These are phyloP conservation scores for Choristoneura fumiferana DNA, from an alignment of 1,140 invertebrate genomes.

Conservation along the genomic window DNA sequence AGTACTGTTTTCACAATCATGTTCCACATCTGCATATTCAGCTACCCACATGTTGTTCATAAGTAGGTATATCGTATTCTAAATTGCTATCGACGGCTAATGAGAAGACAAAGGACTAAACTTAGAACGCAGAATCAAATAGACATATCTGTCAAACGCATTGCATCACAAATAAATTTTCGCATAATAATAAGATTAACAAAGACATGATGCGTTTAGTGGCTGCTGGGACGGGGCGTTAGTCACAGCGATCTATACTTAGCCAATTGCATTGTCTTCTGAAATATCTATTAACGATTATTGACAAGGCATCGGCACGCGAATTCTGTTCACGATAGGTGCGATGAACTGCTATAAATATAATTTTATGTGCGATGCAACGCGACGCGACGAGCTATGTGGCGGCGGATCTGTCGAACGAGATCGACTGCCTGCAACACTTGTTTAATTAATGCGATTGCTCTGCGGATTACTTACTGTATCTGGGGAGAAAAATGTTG, in stretches of 20 bases:
- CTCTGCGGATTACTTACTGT: too few species aligned
- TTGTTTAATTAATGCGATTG: slow-evolving; percentile 11
- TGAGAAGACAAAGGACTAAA: slow-evolving; percentile 1
- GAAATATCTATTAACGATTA: slow-evolving; percentile 78
- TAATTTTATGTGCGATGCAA: slow-evolving; percentile 59
- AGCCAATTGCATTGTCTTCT: slow-evolving; percentile 76
- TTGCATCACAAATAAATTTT: slow-evolving; percentile 69
- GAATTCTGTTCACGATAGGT: slow-evolving; percentile 68
- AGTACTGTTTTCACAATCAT: too few species aligned
- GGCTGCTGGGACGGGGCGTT: slow-evolving; percentile 57
- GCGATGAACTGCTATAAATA: slow-evolving; percentile 75
- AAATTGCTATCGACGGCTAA: background rate
- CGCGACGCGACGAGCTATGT: slow-evolving; percentile 34
- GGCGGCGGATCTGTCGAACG: slow-evolving; percentile 40
- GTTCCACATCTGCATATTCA: too few species aligned
- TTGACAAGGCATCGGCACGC: slow-evolving; percentile 76
- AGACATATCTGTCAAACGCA: slow-evolving; percentile 53
- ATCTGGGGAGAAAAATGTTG: too few species aligned
- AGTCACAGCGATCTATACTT: slow-evolving; percentile 70
- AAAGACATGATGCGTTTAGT: slow-evolving; percentile 56
- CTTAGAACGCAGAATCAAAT: slow-evolving; percentile 35
- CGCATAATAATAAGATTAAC: slow-evolving; percentile 74
- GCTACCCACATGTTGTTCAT: too few species aligned
- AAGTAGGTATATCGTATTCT: background rate
- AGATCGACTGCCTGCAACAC: slow-evolving; percentile 16